phyloP scores from a whole-genome alignment of 2,797 vertebrate species.

The Spondyliosoma cantharus region DNA sequence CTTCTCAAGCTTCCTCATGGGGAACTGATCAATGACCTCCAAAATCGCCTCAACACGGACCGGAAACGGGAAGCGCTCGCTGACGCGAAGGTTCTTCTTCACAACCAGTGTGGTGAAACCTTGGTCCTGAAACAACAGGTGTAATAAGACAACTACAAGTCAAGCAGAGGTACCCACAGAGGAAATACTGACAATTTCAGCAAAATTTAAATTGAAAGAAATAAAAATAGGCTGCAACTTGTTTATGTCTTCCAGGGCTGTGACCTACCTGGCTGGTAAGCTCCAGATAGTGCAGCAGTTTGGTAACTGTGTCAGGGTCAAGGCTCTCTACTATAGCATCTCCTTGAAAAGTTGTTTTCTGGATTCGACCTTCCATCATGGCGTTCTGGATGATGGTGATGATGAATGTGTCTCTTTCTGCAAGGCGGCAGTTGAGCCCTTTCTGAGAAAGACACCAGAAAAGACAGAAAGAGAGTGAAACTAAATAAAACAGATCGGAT shows the following conservation, averaged over 20 bases:
- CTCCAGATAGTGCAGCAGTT: conserved; percentile 83
- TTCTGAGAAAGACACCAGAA: conserved; percentile 51
- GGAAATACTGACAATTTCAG: neutral
- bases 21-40: conserved; percentile 86
- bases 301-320: conserved; percentile 82
- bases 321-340: conserved; percentile 78
- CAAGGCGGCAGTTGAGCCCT: conserved; percentile 83
- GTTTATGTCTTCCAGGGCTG: neutral
- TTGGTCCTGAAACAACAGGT: conserved; percentile 71
- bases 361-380: conserved; percentile 87
- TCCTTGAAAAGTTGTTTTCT: conserved; percentile 80
- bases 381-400: conserved; percentile 87
- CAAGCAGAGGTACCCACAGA: neutral
- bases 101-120: conserved; percentile 85
- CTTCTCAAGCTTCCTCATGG: conserved; percentile 84
- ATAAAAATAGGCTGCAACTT: neutral
- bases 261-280: conserved; percentile 69
- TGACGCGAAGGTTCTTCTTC: conserved; percentile 84
- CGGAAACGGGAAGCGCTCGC: conserved; percentile 84
- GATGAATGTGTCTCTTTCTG: conserved; percentile 85
- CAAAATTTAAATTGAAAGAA: neutral
- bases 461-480: neutral
- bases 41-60: conserved; percentile 84
- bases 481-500: too few species aligned
- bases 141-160: neutral